Conservation (phyloP, 2,113 vertebrate genomes). For the Tympanuchus pallidicinctus region DNA sequence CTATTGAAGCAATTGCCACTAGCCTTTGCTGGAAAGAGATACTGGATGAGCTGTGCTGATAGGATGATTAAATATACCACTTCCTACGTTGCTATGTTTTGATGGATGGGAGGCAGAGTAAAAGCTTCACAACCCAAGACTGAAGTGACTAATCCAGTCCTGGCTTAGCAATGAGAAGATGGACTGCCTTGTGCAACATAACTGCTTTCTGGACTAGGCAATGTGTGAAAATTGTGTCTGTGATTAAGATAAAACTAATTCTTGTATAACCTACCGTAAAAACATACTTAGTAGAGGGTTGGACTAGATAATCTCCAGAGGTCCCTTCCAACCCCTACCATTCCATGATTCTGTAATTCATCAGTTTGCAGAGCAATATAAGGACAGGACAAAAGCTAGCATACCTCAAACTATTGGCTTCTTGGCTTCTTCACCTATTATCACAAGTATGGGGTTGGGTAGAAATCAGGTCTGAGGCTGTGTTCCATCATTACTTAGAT, state of each 20-base stretch:
- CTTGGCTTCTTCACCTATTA: background rate
- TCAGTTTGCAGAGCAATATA: background rate
- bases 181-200: background rate
- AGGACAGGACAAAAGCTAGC: background rate
- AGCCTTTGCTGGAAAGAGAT: background rate
- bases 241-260: background rate
- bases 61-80: background rate
- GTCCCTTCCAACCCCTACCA: too few species aligned
- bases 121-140: background rate
- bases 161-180: background rate
- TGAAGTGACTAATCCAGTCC: slow-evolving; percentile 12
- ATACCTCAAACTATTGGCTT: background rate
- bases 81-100: background rate
- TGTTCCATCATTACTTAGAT: slow-evolving; percentile 10
- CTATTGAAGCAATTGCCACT: background rate
- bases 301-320: too few species aligned
- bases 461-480: slow-evolving; percentile 6
- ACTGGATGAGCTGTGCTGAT: background rate
- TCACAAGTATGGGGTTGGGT: background rate
- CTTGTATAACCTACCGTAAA: too few species aligned
- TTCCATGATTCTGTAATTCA: background rate
- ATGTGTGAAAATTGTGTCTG: background rate
- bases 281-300: too few species aligned
- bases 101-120: background rate
- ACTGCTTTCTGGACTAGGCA: background rate